Evolutionary conservation across 2,888 invertebrate genomes (phyloP), one percentile per base, ranked within the genome.

Genomic region (Cephus nigrinus): DNA sequence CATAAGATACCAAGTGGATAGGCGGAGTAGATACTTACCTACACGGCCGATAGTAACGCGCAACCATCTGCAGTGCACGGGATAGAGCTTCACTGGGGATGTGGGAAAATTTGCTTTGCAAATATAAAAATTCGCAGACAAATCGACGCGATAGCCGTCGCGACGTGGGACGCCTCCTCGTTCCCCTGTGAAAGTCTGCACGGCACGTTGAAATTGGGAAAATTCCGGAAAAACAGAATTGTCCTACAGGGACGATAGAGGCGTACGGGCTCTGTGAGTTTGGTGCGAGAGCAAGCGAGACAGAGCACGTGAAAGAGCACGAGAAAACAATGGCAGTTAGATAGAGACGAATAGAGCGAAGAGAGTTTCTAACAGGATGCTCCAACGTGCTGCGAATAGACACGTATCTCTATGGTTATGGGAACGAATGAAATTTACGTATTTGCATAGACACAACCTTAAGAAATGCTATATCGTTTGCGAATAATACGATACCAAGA

Each of bases 401-500:
- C 15, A 23, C 23, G 23, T 23, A 55, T 15, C 55, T 15, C 23
- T 23, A 23, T 55, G 55, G 23, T 55, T 55, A 55, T 55, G 23
- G 55, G 55, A 55, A 55, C 23, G 9, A 23, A 55, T 55, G 55
- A 34, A 72, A 78, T 81, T 78, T 78, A 33, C 69, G 68, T 74
- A 82, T 80, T 83, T 80, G 74, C 80, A 80, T 82, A 33, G 55
- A 55, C 23, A 55, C 55, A 55, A 55, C 23, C 15, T 55, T 55
- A 55, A 55, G 55, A 23, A 55, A 23, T 23, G 55, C 23, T 55
- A 30, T 30, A 71, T 33, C 36, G 76, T 15, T 73, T 76, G 79
- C 76, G 76, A 80, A 82, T 82, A 84, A 85, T 79, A 79, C 32
- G 71, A 71, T 71, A 76, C 78, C 36, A 73, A 74, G 74, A 68